A percentile compares a stretch with the other conserved stretches of the same genome.
These are phyloP conservation scores for Acronicta psi DNA, from an alignment of 2,888 invertebrate genomes.

Conservation along the genomic window DNA sequence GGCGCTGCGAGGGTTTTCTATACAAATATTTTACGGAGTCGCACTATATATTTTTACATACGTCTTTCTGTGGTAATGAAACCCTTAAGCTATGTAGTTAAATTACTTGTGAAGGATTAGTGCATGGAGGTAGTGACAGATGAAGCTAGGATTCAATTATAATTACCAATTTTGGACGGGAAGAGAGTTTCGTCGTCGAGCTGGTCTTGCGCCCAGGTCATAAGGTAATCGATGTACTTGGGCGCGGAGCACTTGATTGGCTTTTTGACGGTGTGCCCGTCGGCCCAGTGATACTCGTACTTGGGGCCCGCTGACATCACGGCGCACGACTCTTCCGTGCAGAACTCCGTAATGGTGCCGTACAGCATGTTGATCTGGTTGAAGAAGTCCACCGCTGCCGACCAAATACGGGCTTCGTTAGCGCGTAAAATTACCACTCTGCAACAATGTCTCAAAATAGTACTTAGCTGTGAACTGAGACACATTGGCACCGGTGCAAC, in stretches of 20 bases:
- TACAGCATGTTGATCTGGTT: constrained; percentile 99
- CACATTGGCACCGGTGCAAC: too few species aligned
- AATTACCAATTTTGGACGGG: constrained; percentile 96
- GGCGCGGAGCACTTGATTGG: constrained; percentile 99
- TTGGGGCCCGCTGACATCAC: constrained; percentile 99
- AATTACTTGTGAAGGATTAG: too few species aligned
- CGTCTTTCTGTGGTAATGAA: too few species aligned
- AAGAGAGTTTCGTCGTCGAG: constrained; percentile 99
- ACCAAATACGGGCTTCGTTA: constrained; percentile 4
- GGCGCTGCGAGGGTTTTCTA: too few species aligned
- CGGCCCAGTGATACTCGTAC: constrained; percentile 99
- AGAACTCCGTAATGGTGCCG: constrained; percentile 99
- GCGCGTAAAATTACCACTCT: not conserved
- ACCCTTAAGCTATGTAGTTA: too few species aligned
- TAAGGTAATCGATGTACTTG: constrained; percentile 99
- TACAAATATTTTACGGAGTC: too few species aligned
- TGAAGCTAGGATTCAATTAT: too few species aligned
- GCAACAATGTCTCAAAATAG: not conserved
- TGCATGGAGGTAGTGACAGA: too few species aligned
- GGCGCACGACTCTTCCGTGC: constrained; percentile 98
- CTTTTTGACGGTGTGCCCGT: constrained; percentile 99
- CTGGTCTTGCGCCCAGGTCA: constrained; percentile 99
- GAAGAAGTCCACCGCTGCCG: constrained; percentile 99
- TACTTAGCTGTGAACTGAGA: too few species aligned
- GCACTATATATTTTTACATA: too few species aligned